Evolutionary conservation across 1,140 invertebrate species (phyloP).

Genomic region (Zaprionus tsacasi): DNA sequence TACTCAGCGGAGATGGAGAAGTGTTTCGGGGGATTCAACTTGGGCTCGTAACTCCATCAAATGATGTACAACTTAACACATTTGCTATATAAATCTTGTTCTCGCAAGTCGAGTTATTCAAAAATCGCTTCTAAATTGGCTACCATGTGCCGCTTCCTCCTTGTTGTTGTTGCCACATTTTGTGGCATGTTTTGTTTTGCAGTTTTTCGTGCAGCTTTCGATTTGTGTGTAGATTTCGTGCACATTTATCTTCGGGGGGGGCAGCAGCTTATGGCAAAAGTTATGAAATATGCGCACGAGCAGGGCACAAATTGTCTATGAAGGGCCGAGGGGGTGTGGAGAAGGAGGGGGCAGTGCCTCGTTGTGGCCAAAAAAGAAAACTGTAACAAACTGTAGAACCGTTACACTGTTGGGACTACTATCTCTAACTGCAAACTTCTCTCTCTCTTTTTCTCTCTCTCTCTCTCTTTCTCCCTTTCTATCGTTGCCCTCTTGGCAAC

Average conservation of each 20-base stretch:
- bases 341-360: neutral
- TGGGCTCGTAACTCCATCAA: constrained; percentile 78
- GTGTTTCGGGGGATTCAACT: constrained; percentile 8
- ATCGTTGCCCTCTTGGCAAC: constrained; percentile 18
- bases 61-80: constrained; percentile 84
- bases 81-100: constrained; percentile 82
- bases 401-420: constrained; percentile 5
- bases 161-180: constrained; percentile 35
- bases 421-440: neutral
- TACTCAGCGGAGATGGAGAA: neutral
- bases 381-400: constrained; percentile 26
- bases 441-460: too few relatives aligned
- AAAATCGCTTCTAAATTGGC: constrained; percentile 83
- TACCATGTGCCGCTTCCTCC: constrained; percentile 43
- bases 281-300: constrained; percentile 82
- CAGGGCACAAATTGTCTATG: constrained; percentile 70
- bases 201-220: constrained; percentile 74
- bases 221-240: constrained; percentile 76
- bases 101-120: constrained; percentile 80
- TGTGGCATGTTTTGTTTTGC: constrained; percentile 49
- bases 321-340: neutral
- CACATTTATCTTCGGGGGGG: constrained; percentile 78
- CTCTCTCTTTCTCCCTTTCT: neutral
- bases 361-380: constrained; percentile 13
- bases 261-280: constrained; percentile 81